phyloP scores from a whole-genome alignment of 2,888 invertebrate species.

The Vesta saturnalis region DNA sequence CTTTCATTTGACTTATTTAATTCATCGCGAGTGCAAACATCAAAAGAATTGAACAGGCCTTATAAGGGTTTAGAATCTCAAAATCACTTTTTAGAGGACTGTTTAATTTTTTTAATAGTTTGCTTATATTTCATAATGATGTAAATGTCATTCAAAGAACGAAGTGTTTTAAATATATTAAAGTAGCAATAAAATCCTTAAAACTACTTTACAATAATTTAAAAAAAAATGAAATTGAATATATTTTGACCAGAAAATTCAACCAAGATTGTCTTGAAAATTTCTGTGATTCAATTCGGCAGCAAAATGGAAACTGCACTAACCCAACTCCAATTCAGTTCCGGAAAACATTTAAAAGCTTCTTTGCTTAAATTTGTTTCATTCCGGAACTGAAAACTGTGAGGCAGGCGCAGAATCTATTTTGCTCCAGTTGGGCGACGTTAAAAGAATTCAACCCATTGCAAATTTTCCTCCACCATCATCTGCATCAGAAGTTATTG shows the following conservation, averaged over 20 bases:
- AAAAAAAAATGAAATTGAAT: neutral
- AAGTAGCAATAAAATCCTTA: conserved; percentile 18
- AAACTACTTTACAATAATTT: neutral
- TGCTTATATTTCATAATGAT: neutral
- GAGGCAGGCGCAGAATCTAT: neutral
- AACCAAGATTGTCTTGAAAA: conserved; percentile 43
- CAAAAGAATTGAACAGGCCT: neutral
- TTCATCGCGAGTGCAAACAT: neutral
- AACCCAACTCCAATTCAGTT: conserved; percentile 39
- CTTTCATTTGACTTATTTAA: conserved; percentile 17
- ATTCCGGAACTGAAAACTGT: conserved; percentile 23
- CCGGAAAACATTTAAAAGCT: conserved; percentile 31
- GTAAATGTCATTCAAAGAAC: neutral
- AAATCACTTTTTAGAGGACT: no score
- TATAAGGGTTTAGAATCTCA: no score
- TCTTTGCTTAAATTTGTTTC: conserved; percentile 28
- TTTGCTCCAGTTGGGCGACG: no score
- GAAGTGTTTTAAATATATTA: neutral
- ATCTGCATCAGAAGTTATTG: no score
- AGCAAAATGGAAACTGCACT: conserved; percentile 33
- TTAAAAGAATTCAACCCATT: no score
- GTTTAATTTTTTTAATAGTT: neutral
- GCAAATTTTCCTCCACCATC: no score
- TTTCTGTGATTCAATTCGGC: conserved; percentile 42
- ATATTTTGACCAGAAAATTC: conserved; percentile 29